Conservation (phyloP, 2,113 vertebrate species). For the Phoxinus phoxinus region DNA sequence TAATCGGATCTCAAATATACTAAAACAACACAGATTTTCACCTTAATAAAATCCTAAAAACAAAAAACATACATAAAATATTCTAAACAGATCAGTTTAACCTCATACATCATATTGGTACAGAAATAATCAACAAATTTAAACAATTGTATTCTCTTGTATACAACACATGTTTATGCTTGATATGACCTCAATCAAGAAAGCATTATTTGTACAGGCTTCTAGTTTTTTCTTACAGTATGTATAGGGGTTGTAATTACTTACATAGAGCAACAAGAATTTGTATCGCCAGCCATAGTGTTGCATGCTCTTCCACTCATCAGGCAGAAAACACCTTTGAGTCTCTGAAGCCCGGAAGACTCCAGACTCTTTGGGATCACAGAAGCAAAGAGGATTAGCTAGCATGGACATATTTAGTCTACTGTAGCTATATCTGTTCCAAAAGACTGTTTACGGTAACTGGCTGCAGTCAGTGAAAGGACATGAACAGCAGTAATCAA, state of each 20-base stretch:
- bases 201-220: neutral
- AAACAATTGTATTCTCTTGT: neutral
- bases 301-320: slow-evolving; percentile 55
- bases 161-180: neutral
- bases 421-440: slow-evolving; percentile 64
- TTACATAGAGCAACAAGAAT: slow-evolving; percentile 62
- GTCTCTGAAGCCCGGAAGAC: slow-evolving; percentile 60
- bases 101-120: neutral
- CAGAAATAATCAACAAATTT: neutral
- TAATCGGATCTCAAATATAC: neutral
- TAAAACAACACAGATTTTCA: neutral
- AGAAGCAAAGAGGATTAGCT: slow-evolving; percentile 72
- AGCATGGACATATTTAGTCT: slow-evolving; percentile 73
- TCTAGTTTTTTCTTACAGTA: neutral
- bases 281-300: slow-evolving; percentile 36
- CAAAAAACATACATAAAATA: no score
- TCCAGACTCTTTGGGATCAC: slow-evolving; percentile 48
- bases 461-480: slow-evolving; percentile 28
- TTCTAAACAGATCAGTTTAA: neutral
- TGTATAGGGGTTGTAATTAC: slow-evolving; percentile 48
- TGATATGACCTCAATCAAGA: neutral
- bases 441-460: slow-evolving; percentile 44
- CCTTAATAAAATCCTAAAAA: neutral
- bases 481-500: slow-evolving; percentile 30
- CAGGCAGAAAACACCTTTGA: slow-evolving; percentile 51